Base-by-base conservation (phyloP, 2,888 invertebrate species). In the Macrophya alboannulata region DNA sequence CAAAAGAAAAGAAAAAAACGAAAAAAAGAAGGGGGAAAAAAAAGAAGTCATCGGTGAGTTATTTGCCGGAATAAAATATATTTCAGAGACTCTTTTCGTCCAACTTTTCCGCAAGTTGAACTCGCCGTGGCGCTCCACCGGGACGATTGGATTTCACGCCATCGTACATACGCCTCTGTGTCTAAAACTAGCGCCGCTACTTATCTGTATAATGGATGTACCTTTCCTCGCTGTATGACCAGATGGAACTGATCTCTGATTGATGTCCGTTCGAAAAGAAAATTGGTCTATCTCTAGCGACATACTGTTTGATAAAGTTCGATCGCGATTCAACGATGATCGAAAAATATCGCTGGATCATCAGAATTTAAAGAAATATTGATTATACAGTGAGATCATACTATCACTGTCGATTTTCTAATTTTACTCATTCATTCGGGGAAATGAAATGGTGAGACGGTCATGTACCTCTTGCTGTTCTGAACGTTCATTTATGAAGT, bases 121-220 rank as follows among this genome's bases (percentile, higher is more conserved):
- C 77, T 72, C 62, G 65, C 31, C 31, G 25, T 25, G 65, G 25
- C 15, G 31, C 72, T 77, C 51, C 77, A 55, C 31, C n/a, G 55
- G 77, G 77, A 77, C 48, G 55, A 77, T 77, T 31, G 31, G 55
- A 77, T 77, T 77, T 77, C 77, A 77, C 77, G 55, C 55, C 55
- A 37, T 6, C 77, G 25, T 31, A 76, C 76, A n/a, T 55, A 21
- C 72, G 77, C 55, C 37, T 51, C 51, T 77, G 17, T 77, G 55
- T 51, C 48, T 6, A 31, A 77, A 77, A 77, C 77, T 3, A 37
- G 17, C 15, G 8, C 55, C 10, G 17, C 77, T 55, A 55, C 51
- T 51, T 55, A 77, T 55, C 43, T 51, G 37, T 31, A 77, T 77
- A 77, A 55, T 77, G 77, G 77, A 77, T 77, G 8, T 77, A n/a